Evolutionary conservation across 2,888 invertebrate genomes (phyloP), one percentile per base, ranked within the genome.

Genomic region (Cephus nigrinus): DNA sequence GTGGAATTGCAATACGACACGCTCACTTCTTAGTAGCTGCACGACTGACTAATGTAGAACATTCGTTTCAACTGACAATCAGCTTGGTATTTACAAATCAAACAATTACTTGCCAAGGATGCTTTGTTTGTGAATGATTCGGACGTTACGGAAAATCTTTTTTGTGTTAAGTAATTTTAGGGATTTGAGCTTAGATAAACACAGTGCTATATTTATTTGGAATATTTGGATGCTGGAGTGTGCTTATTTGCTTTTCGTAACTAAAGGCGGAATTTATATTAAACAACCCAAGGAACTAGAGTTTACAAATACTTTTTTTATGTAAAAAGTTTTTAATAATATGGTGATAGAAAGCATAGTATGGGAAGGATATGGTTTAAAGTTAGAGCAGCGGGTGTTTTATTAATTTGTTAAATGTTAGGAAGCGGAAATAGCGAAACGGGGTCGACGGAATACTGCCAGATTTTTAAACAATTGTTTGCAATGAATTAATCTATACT

Each of bases 1-100:
- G 33, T 32, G 55, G 15, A 55, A 75, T 40, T 32, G n/a, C 23
- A 73, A 33, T n/a, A 11, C 35, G n/a, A 71, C 72, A 77, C 40
- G 73, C 76, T 77, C 76, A 55, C 76, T 77, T 32, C 32, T 80
- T 69, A 76, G 40, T 40, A 78, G 76, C 73, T 74, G 78, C 40
- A 74, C 78, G 75, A 79, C 73, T 74, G 74, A 77, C 81, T 79
- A 81, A 68, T 73, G 69, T 35, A 79, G 75, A 78, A 78, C 12
- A 71, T 31, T 33, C 32, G 71, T 71, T 12, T 71, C 71, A 33
- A 71, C 71, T 31, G 71, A 71, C 71, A 71, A 71, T 71, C 71
- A 33, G 31, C 71, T 33, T 33, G 31, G 71, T 71, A 71, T 71
- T 71, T 71, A 71, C 71, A 71, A 71, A 71, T 71, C 33, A 71